Base-by-base conservation (phyloP, 2,113 vertebrate genomes). In the Gobius niger region DNA sequence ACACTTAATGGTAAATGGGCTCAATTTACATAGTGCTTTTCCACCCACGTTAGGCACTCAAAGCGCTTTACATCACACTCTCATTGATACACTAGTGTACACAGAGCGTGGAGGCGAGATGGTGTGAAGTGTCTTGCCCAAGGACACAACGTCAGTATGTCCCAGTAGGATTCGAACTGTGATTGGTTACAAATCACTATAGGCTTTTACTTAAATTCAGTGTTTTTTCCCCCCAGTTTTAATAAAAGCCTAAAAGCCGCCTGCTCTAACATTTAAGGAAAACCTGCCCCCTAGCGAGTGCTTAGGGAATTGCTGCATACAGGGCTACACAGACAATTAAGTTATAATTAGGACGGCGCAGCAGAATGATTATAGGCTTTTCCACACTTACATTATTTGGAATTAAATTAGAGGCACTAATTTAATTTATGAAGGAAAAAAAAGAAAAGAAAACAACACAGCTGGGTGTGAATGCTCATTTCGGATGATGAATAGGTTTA, bases 321-420 rank as follows among this genome's bases (percentile, higher is more conserved):
- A 66, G 77, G 74, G 76, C 77, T 75, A 83, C 82, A 87, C 80
- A 88, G 71, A 82, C 75, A 82, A 82, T 86, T 77, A 60, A 78
- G 75, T 68, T 77, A 66, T 83, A 87, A 87, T 88, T 83, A 82
- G 63, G 63, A 65, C 54, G 52, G 72, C 61, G 63, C 68, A 47
- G 6, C 24, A 74, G 60, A 81, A 72, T 80, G 63, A 85, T 83
- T 79, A 88, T 4, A 76, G 68, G 70, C 63, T 77, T 84, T 34
- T 84, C 68, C 78, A 69, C 57, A 70, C 60, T 7, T 2, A 82
- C 83, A 85, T 80, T 49, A 76, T 65, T 54, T 68, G 6, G 63
- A 82, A 79, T 87, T 77, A 40, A 82, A 87, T 85, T 67, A 78
- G 68, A 80, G 82, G 49, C 70, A 69, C 65, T 61, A 46, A 80